Evolutionary conservation across 2,797 vertebrate species (phyloP).

Genomic region (Cuculus canorus): DNA sequence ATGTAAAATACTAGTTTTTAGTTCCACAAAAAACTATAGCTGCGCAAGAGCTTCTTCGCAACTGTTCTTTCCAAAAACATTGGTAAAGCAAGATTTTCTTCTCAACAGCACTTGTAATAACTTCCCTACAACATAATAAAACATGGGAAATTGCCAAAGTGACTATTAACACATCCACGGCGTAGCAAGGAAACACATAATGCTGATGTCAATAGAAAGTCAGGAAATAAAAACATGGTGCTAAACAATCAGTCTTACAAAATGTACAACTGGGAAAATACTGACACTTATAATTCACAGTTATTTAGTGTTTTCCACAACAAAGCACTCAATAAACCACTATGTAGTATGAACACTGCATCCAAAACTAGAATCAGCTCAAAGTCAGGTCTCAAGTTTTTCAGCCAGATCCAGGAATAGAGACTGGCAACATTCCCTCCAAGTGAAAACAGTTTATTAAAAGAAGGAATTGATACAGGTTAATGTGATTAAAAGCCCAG

Average conservation of each 20-base stretch:
- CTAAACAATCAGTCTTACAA: background rate
- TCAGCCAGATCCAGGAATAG: background rate
- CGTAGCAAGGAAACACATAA: background rate
- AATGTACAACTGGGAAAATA: background rate
- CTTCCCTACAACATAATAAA: background rate
- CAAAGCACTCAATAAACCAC: background rate
- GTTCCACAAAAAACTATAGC: background rate
- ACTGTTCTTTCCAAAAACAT: background rate
- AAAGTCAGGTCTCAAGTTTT: background rate
- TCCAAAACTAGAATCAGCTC: background rate
- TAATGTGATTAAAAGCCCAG: background rate
- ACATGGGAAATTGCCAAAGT: background rate
- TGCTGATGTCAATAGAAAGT: background rate
- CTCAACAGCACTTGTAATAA: background rate
- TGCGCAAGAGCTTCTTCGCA: background rate
- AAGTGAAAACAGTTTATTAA: background rate
- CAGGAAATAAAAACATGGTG: background rate
- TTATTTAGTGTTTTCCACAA: background rate
- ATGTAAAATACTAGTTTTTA: background rate
- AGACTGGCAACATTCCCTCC: background rate
- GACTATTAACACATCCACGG: fast-evolving
- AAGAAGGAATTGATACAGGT: background rate
- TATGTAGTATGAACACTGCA: background rate
- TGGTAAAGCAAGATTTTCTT: background rate
- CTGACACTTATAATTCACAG: background rate